Evolutionary conservation across 1,140 invertebrate genomes (phyloP), one percentile per base, ranked within the genome.

Genomic region (Sycophaga agraensis): DNA sequence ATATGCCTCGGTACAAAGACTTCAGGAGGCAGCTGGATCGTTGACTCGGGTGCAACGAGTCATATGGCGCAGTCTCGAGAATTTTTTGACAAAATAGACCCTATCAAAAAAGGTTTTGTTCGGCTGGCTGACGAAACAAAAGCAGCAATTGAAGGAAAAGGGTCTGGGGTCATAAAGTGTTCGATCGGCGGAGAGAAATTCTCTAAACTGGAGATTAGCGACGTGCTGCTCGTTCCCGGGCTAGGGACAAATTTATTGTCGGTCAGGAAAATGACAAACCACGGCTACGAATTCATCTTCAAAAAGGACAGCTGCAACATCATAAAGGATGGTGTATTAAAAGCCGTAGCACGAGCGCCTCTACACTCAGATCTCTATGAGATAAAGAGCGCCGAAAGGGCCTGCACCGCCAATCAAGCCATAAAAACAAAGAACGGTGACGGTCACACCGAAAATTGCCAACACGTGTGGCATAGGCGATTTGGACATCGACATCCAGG

Each of bases 1-100:
- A 19, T 16, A 62, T 66, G 62, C 59, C 17, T 58, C 12, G 60
- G 55, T 9, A 63, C 67, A 16, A 46, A 46, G 14, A 26, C 45
- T 14, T 26, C 45, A 46, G 45, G 12, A 46, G 24, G 14, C 59
- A 59, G 4, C 66, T 43, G 40, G 40, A 43, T 43, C 17, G 40
- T 43, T 4, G 16, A 43, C 17, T 43, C 40, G 17, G 40, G 62
- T 35, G 62, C 65, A 51, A 63, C 65, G 1, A 45, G 55, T 8
- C 65, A 69, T 34, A 68, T 68, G 62, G 62, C 59, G 5, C 24
- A 46, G 4, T 50, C 50, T 43, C 65, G 57, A 63, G 49, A 64
- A 16, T 65, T 49, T 57, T 70, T 68, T 35, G 19, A 26, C 4
- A 55, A 43, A 14, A 43, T 55, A 17, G 53, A 55, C 17, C 14